Percentiles rank a stretch among this genome's conserved stretches.
Conservation (phyloP, 2,888 invertebrate species). For the Euplagia quadripunctaria region DNA sequence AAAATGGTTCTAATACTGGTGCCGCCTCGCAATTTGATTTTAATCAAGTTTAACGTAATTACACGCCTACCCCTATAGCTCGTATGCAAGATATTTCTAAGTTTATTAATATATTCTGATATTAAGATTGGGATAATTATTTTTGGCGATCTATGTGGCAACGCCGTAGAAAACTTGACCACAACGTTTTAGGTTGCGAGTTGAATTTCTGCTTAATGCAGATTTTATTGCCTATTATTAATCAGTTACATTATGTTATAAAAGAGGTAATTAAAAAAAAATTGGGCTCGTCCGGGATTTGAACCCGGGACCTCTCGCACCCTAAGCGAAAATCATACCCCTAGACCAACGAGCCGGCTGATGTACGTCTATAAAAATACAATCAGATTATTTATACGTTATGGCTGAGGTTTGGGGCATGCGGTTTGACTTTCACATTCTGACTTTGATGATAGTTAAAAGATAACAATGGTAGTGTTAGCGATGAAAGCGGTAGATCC, state of each 20-base stretch:
- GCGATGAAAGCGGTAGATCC: too few species aligned
- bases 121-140: background rate
- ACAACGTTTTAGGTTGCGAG: too few species aligned
- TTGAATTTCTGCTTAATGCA: too few species aligned
- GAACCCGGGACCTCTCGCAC: conserved; percentile 87
- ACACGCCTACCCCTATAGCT: conserved; percentile 13
- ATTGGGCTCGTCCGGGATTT: conserved; percentile 86
- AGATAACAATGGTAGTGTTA: too few species aligned
- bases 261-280: conserved; percentile 24
- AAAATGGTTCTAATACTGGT: background rate
- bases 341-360: conserved; percentile 81
- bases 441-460: background rate
- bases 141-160: background rate
- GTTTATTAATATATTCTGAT: background rate
- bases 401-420: too few species aligned
- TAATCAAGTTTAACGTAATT: conserved; percentile 42
- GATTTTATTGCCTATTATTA: too few species aligned
- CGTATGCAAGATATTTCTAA: background rate
- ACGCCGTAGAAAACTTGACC: too few species aligned
- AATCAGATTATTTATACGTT: background rate
- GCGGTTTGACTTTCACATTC: conserved; percentile 24
- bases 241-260: too few species aligned
- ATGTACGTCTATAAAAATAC: accelerated
- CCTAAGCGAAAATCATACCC: conserved; percentile 88
- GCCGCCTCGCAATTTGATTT: conserved; percentile 35